Evolutionary conservation across 2,113 vertebrate genomes (phyloP), one percentile per base, ranked within the genome.

Genomic region (Tetrax tetrax): DNA sequence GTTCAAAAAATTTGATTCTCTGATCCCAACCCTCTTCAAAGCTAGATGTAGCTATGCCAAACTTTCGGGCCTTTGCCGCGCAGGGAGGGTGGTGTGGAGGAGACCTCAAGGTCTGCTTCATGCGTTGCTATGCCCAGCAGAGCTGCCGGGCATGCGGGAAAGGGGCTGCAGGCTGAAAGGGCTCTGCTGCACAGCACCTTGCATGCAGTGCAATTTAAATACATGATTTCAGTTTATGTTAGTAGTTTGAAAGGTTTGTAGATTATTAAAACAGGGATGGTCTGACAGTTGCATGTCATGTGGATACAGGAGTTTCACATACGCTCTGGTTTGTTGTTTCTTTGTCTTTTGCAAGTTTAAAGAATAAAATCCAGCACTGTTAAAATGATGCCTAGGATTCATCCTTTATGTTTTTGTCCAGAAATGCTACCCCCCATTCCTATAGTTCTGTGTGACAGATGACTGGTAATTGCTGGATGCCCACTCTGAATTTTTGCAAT

Each of bases 341-440:
- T 68, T n/a, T n/a, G 12, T 60, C 60, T 70, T 59, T 54, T 54
- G 21, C 9, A 38, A 22, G 23, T 33, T 71, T 31, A 29, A 70
- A 64, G 22, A 60, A 59, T 11, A 20, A 87, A 84, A 17, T 38
- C 47, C 29, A 8, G 33, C 20, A 10, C 14, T 87, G 37, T 69
- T 48, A 68, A 68, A 37, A 29, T 59, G 14, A 31, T 57, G 38
- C 16, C 18, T 89, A 72, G 56, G 35, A 27, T 31, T 48, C 60
- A 27, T 71, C 19, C 22, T 76, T 48, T 38, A 18, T n/a, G 1
- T 1, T 59, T 71, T 51, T 78, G 25, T 48, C 14, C 47, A 66
- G 56, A 51, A 56, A 11, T 0, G 0, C 23, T 12, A 5, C 9
- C 5, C 17, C 14, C 16, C 79, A 1, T 75, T 89, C 47, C 41